phyloP scores from a whole-genome alignment of 2,113 vertebrate species.

The Casuarius casuarius region DNA sequence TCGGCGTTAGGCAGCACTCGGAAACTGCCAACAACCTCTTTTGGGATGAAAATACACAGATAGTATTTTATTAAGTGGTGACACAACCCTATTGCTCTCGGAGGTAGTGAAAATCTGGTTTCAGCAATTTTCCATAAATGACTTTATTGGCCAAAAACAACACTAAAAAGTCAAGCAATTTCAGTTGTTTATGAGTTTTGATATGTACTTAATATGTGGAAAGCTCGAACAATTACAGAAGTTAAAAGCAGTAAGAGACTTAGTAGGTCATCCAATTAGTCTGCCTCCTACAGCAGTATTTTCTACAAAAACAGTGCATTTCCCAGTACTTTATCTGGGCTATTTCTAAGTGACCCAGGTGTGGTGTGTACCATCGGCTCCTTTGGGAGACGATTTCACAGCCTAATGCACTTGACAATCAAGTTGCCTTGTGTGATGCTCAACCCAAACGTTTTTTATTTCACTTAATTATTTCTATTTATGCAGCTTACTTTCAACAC shows the following conservation, averaged over 20 bases:
- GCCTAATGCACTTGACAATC: neutral
- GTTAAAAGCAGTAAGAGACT: neutral
- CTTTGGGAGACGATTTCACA: neutral
- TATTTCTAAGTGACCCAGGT: neutral
- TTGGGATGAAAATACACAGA: accelerated
- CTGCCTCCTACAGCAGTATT: neutral
- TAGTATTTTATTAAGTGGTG: neutral
- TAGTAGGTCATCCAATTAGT: neutral
- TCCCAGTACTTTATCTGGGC: neutral
- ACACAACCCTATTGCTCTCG: accelerated
- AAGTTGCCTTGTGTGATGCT: neutral
- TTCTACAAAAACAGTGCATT: neutral
- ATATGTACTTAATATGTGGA: neutral
- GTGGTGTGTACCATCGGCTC: neutral
- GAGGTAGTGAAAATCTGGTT: accelerated
- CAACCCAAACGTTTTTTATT: neutral
- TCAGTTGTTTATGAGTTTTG: neutral
- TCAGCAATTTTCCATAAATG: neutral
- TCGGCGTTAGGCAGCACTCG: neutral
- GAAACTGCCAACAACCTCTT: accelerated
- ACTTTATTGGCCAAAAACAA: neutral
- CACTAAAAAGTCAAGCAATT: neutral
- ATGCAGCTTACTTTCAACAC: neutral
- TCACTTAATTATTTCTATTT: constrained; percentile 21
- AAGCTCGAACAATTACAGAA: neutral